phyloP scores from a whole-genome alignment of 2,113 vertebrate species.

The Phoenicopterus ruber region DNA sequence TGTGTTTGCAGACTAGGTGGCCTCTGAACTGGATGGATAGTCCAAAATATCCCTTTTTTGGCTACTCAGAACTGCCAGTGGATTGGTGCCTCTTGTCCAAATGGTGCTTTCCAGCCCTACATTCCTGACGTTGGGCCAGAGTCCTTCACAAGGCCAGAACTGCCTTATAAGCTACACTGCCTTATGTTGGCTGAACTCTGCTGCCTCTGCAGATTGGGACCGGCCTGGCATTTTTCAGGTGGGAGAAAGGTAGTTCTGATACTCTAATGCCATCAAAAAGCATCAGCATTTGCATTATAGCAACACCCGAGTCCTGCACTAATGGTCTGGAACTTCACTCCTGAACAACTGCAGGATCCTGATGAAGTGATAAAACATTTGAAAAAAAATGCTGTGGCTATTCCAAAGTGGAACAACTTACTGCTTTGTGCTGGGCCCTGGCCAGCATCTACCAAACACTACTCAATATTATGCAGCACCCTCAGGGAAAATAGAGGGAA shows the following conservation, averaged over 20 bases:
- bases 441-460: background rate
- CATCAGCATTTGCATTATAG: background rate
- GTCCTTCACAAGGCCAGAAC: no score
- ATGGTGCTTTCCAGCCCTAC: background rate
- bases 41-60: background rate
- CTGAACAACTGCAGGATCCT: background rate
- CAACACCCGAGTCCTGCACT: background rate
- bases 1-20: background rate
- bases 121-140: no score
- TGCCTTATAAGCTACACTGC: no score
- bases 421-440: background rate
- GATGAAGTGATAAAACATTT: no score
- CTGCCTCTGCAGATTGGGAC: background rate
- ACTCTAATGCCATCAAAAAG: background rate
- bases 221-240: background rate
- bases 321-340: background rate
- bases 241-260: background rate
- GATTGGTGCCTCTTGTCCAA: background rate
- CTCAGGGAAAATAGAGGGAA: no score
- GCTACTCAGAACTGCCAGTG: background rate
- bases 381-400: background rate
- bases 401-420: no score
- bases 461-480: no score
- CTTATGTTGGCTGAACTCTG: accelerated
- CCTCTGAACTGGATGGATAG: background rate